Conservation (phyloP, 2,113 vertebrate genomes). For the Colinus virginianus region DNA sequence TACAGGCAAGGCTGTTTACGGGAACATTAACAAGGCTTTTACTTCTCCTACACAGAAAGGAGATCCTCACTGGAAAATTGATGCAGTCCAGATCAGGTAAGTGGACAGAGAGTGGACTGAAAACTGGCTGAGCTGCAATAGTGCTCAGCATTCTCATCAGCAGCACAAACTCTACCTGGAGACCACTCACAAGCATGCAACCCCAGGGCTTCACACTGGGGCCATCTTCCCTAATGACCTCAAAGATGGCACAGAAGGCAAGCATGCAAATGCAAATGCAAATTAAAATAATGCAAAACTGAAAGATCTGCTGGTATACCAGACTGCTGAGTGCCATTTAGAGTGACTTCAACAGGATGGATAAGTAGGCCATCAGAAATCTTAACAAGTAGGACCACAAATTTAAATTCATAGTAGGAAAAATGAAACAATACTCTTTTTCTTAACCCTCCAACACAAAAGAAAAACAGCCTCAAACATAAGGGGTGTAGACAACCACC, state of each 20-base stretch:
- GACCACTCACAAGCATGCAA: too few relatives aligned
- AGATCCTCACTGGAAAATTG: neutral
- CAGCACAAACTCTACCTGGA: neutral
- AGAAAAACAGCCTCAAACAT: neutral
- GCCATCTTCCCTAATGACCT: neutral
- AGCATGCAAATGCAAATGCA: neutral
- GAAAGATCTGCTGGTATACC: neutral
- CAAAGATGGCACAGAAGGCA: neutral
- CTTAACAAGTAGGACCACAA: neutral
- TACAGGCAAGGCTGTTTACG: neutral
- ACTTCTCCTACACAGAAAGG: neutral
- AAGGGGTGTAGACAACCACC: neutral
- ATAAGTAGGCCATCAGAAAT: neutral
- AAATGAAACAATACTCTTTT: neutral
- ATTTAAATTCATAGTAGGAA: neutral
- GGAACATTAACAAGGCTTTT: neutral
- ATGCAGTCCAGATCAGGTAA: neutral
- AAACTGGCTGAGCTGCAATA: neutral
- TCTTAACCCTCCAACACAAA: accelerated
- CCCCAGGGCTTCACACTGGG: neutral
- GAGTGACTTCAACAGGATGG: too few relatives aligned
- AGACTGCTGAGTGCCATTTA: neutral
- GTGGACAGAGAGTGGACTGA: neutral
- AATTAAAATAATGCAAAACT: neutral
- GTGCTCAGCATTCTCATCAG: accelerated